A percentile compares a stretch with the other conserved stretches of the same genome.
Conservation (phyloP, 1,140 invertebrate genomes). For the Drosophila guanche region DNA sequence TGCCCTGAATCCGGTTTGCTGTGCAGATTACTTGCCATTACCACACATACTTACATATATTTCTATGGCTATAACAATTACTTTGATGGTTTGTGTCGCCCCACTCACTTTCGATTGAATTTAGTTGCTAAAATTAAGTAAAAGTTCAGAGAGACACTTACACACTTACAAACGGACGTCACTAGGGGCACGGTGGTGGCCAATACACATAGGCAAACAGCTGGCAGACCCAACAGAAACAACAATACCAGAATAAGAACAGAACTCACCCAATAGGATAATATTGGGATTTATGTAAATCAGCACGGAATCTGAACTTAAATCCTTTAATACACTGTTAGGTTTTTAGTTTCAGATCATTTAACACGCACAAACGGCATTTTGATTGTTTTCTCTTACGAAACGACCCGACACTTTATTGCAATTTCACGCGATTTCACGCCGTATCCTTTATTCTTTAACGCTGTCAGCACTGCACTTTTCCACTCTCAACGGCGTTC, state of each 20-base stretch:
- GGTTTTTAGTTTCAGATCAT: not conserved
- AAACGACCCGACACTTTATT: constrained; percentile 6
- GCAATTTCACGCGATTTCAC: constrained; percentile 25
- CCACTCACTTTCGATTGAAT: constrained; percentile 65
- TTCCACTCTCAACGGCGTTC: too few species aligned
- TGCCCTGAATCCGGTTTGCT: constrained; percentile 4
- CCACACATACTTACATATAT: constrained; percentile 6
- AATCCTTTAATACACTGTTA: constrained; percentile 1
- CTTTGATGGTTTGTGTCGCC: constrained; percentile 11
- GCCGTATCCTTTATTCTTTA: constrained; percentile 25
- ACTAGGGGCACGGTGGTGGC: constrained; percentile 26
- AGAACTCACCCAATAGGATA: constrained; percentile 66
- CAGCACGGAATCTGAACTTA: constrained; percentile 11
- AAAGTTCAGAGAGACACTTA: constrained; percentile 23
- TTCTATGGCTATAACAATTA: constrained; percentile 42
- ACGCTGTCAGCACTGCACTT: not conserved
- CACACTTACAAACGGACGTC: constrained; percentile 33
- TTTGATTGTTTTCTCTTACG: not conserved
- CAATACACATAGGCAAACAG: constrained; percentile 64
- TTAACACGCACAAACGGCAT: not conserved
- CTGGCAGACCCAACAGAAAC: constrained; percentile 45
- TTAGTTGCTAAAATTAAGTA: constrained; percentile 71
- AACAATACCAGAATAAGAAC: constrained; percentile 44
- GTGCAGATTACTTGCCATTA: not conserved
- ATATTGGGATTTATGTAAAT: constrained; percentile 53